Conservation (phyloP, 2,888 invertebrate species). For the Chouioia cunea region DNA sequence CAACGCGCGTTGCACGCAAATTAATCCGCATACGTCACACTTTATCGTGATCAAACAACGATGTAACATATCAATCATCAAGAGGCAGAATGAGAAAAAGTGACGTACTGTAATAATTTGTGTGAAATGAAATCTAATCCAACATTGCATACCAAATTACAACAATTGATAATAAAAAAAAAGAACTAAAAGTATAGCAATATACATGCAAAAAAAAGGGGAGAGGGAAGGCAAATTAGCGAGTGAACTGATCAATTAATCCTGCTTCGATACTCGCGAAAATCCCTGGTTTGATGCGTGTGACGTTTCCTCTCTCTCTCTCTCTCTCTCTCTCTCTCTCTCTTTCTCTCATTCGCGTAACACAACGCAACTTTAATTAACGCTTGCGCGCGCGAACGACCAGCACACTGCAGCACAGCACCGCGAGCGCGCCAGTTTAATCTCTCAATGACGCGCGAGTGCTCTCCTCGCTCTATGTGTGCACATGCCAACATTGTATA, state of each 20-base stretch:
- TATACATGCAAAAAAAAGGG: background rate
- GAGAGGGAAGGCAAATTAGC: conserved; percentile 48
- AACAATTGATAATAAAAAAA: no score
- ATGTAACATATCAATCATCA: no score
- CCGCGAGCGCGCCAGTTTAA: conserved; percentile 41
- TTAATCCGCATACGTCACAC: no score
- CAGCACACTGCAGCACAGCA: no score
- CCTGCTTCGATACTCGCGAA: conserved; percentile 48
- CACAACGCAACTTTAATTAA: conserved; percentile 53
- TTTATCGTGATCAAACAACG: no score
- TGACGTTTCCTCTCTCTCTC: conserved; percentile 22
- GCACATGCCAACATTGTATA: no score
- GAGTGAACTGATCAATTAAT: conserved; percentile 53
- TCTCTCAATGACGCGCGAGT: conserved; percentile 47
- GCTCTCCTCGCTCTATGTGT: background rate
- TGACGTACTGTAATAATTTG: no score
- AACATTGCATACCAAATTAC: no score
- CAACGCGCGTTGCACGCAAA: no score
- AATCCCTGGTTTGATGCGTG: conserved; percentile 43
- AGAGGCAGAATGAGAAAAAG: no score
- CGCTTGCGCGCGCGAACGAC: conserved; percentile 44
- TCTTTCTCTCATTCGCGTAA: conserved; percentile 11
- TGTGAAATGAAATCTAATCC: no score
- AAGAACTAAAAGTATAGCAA: background rate
- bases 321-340: background rate